phyloP scores from a whole-genome alignment of 2,113 vertebrate species.

The Odocoileus hemionus region DNA sequence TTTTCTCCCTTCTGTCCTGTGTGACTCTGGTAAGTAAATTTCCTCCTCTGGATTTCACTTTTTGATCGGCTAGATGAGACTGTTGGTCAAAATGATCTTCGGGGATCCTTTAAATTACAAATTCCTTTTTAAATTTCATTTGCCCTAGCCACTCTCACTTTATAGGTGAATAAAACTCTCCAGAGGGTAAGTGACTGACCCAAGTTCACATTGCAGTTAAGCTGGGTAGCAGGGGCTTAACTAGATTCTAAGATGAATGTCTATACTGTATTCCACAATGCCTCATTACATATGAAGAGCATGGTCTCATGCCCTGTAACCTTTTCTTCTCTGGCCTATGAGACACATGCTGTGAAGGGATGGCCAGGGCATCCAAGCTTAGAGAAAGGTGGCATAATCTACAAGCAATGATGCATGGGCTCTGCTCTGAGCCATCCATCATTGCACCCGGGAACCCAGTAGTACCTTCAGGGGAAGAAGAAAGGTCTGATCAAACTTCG shows the following conservation, averaged over 20 bases:
- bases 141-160: neutral
- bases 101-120: neutral
- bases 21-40: neutral
- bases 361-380: neutral
- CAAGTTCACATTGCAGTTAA: neutral
- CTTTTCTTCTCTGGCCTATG: neutral
- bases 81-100: neutral
- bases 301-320: neutral
- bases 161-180: neutral
- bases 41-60: neutral
- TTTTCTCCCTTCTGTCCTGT: neutral
- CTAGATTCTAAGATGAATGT: neutral
- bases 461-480: conserved; percentile 70
- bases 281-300: neutral
- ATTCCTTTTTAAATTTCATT: neutral
- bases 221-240: neutral
- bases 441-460: conserved; percentile 62
- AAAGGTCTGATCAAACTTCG: conserved; percentile 4
- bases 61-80: neutral
- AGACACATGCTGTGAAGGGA: neutral
- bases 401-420: conserved; percentile 73
- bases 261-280: neutral
- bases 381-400: conserved; percentile 73
- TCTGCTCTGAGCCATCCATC: conserved; percentile 57
- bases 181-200: neutral